Base-by-base conservation (phyloP, 1,140 invertebrate species). In the Diuraphis noxia region DNA sequence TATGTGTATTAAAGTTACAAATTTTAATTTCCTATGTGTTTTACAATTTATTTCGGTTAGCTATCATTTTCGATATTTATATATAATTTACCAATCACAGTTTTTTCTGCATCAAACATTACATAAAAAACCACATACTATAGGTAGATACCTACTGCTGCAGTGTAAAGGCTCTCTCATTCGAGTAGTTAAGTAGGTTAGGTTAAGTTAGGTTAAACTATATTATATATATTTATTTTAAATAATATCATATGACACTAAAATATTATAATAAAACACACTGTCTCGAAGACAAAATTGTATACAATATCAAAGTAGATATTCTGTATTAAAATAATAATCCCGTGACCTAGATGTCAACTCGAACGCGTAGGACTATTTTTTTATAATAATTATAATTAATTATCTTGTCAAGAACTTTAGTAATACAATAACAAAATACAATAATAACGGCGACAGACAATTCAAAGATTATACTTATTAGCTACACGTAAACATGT, bases 331-430 rank as follows among this genome's bases (percentile, higher is more conserved):
- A 82, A 19, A 21, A 41, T 84, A 82, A 23, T 43, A 34, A 19
- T 85, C 25, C 82, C 38, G 19, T 85, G 82, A 85, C 82, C 82
- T 34, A 46, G 5, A 34, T 85, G 82, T 85, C 82, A 85, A 46
- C 41, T 46, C 40, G 43, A 85, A 46, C n/a, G 82, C 46, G 41
- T n/a, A n/a, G 41, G 23, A 46, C 5, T 46, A 19, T 85, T 85
- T 46, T 46, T 34, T 46, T 85, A 17, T 19, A 85, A 21, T 46
- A 85, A 85, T 85, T 85, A 85, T 46, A n/a, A 85, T n/a, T 46
- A 85, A 85, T 85, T 85, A 85, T 85, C 82, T 85, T 85, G 82
- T 85, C 82, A 85, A 46, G n/a, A 85, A 85, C 30, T 19, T 46
- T 7, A 72, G 56, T 21, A n/a, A 34, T 85, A 85, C 46, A 41